Evolutionary conservation across 1,140 invertebrate genomes (phyloP).

Genomic region (Laupala kohalensis): DNA sequence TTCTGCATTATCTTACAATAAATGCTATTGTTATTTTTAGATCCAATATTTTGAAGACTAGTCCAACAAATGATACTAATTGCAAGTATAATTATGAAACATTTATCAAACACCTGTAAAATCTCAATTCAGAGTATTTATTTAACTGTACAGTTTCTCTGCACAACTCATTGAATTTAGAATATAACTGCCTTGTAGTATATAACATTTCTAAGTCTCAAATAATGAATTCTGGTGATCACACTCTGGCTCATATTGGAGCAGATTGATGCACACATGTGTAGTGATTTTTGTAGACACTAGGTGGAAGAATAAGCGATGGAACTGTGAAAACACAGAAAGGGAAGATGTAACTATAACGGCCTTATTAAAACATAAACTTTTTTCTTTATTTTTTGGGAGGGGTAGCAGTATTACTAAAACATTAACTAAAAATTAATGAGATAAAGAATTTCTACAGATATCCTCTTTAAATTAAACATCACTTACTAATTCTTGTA

Average conservation of each 20-base stretch:
- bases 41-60: too few species aligned
- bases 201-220: background rate
- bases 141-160: too few species aligned
- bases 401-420: background rate
- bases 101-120: too few species aligned
- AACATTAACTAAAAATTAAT: background rate
- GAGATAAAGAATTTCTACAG: background rate
- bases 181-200: too few species aligned
- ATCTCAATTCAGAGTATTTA: too few species aligned
- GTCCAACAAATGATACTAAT: too few species aligned
- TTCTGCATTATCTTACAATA: too few species aligned
- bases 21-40: too few species aligned
- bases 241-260: background rate
- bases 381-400: background rate
- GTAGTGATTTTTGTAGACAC: background rate
- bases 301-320: background rate
- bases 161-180: too few species aligned
- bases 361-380: background rate
- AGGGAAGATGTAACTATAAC: background rate
- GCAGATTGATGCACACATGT: background rate
- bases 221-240: background rate
- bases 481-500: background rate
- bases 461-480: background rate
- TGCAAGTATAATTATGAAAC: too few species aligned
- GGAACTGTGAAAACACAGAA: background rate